These are phyloP conservation scores for Neotragus moschatus DNA, from an alignment of 2,113 vertebrate species.

Conservation along the genomic window DNA sequence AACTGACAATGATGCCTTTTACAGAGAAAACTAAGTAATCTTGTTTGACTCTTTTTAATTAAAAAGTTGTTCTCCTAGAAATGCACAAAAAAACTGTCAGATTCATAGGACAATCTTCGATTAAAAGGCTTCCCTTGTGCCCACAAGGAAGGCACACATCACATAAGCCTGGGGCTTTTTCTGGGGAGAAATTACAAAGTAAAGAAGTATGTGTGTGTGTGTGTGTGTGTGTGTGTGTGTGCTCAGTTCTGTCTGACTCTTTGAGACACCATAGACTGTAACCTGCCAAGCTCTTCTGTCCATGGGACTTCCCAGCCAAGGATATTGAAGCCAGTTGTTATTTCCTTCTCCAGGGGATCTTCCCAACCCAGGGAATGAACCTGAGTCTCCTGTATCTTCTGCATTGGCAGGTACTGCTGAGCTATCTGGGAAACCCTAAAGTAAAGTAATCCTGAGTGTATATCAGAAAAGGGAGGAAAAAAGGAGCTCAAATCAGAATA, in stretches of 20 bases:
- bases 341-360: not conserved
- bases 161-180: slow-evolving; percentile 4
- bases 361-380: not conserved
- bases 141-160: not conserved
- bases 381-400: not conserved
- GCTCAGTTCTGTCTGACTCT: not conserved
- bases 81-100: slow-evolving; percentile 47
- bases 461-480: not conserved
- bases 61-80: slow-evolving; percentile 68
- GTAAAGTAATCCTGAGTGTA: not conserved
- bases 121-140: slow-evolving; percentile 36
- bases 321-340: not conserved
- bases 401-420: not conserved
- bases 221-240: not conserved
- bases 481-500: not conserved
- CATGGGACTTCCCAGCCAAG: not conserved
- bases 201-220: not conserved
- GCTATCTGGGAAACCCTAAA: not conserved
- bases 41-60: slow-evolving; percentile 70
- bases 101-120: slow-evolving; percentile 46
- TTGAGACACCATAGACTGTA: not conserved
- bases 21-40: slow-evolving; percentile 73
- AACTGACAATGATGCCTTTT: slow-evolving; percentile 37
- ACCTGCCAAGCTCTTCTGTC: not conserved
- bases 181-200: not conserved